Evolutionary conservation across 2,888 invertebrate genomes (phyloP).

Genomic region (Pogonocherus hispidulus): DNA sequence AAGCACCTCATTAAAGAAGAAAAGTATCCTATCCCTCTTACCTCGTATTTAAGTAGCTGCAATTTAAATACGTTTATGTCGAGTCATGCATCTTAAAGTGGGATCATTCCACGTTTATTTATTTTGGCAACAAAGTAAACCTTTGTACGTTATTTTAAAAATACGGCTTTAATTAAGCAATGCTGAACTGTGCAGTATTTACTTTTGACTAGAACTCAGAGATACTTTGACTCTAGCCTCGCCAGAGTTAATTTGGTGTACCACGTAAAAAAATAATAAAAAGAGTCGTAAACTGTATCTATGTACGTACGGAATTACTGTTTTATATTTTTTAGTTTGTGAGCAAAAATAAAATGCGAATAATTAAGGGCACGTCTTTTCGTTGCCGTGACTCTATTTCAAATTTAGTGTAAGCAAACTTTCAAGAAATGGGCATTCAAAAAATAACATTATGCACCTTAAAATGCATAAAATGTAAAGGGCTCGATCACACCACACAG

Average conservation of each 20-base stretch:
- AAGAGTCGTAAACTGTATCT: constrained; percentile 1
- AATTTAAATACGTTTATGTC: neutral
- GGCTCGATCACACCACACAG: too few species aligned
- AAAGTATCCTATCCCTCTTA: neutral
- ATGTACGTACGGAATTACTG: constrained; percentile 15
- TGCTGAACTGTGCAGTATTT: neutral
- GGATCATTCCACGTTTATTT: neutral
- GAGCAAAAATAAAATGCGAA: constrained; percentile 3
- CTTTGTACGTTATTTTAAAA: neutral
- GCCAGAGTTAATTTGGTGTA: constrained; percentile 6
- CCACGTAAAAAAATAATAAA: constrained; percentile 3
- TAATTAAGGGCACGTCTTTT: constrained; percentile 1
- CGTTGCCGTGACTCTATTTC: neutral
- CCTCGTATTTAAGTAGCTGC: too few species aligned
- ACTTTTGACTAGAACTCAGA: neutral
- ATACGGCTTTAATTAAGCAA: neutral
- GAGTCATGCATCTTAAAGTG: neutral
- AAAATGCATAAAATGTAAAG: too few species aligned
- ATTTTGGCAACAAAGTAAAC: constrained; percentile 9
- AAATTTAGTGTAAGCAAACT: neutral
- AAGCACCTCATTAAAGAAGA: too few species aligned
- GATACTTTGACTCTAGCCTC: neutral
- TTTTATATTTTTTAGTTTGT: neutral
- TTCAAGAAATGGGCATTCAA: too few species aligned
- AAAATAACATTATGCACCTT: too few species aligned